These are phyloP conservation scores for Drosophila nebulosa DNA, from an alignment of 1,140 invertebrate species.

Conservation along the genomic window DNA sequence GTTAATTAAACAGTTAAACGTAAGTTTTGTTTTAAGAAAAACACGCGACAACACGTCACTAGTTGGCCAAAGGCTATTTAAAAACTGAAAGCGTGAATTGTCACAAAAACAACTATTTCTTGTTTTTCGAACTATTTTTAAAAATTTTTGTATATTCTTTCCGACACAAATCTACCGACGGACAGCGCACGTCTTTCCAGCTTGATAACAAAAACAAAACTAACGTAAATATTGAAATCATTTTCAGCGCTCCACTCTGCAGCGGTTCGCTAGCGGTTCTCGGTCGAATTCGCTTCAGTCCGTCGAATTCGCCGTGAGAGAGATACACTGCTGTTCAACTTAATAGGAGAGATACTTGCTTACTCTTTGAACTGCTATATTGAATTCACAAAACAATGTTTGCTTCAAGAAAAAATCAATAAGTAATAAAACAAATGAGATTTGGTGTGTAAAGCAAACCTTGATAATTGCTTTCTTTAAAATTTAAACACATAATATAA, in stretches of 20 bases:
- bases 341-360: background rate
- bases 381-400: no score
- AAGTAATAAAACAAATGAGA: no score
- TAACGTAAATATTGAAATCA: background rate
- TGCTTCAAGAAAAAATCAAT: no score
- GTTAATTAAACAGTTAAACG: background rate
- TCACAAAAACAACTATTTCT: background rate
- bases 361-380: no score
- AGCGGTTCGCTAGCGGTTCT: background rate
- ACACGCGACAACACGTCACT: no score
- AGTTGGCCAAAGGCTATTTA: no score
- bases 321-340: background rate
- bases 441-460: no score
- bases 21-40: no score
- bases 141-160: background rate
- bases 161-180: background rate
- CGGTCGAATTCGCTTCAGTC: background rate
- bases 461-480: no score
- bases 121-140: slow-evolving; percentile 2
- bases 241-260: background rate
- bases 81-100: background rate
- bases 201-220: background rate
- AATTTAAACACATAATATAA: no score
- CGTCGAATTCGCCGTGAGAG: background rate
- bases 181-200: background rate